Base-by-base conservation (phyloP, 64 coral and sea anemone species). In the Exaiptasia diaphana region DNA sequence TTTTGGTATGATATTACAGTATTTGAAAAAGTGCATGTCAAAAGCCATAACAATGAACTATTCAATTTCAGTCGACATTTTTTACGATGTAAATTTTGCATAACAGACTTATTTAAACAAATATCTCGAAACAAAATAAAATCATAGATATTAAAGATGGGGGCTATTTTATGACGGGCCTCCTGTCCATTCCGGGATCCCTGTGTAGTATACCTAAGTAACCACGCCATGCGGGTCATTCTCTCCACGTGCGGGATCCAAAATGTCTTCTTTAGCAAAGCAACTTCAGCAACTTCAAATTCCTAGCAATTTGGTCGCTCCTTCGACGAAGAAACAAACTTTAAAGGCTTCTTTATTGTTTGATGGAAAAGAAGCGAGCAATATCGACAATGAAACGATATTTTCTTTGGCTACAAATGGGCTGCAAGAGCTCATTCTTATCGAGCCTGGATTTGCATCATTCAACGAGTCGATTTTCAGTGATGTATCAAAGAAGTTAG, bases 231-330 rank as follows among this genome's bases (percentile, higher is more conserved):
- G 43, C 15, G 43, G 58, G 9, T n/a, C n/a, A 14, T 7, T 35
- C 15, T 0, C 32, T 31, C n/a, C 86, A 94, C 91, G 80, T 94
- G 91, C 53, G 18, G 38, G 50, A 28, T 58, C 15, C 22, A 91
- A 99, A 25, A 93, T 97, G 94, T 83, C 94, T 48, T 99, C 95
- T 4, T 50, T 99, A 12, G 95, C 85, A 35, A 92, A 80, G 45
- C 95, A 99, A 59, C 81, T 99, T 21, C 83, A 92, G 68, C 80
- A 78, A 32, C 90, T 99, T 33, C 95, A 88, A 91, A 93, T 99
- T 85, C 95, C 95, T 23, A 80, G 67, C 13, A 87, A 56, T 74
- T 68, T 92, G 21, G 58, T 79, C n/a, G 70, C 77, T 32, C 73
- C 73, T 60, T 79, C 74, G 50, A 72, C 93, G 55, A 78, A 64